Evolutionary conservation across 2,113 vertebrate genomes (phyloP).

Genomic region (Noctilio leporinus): DNA sequence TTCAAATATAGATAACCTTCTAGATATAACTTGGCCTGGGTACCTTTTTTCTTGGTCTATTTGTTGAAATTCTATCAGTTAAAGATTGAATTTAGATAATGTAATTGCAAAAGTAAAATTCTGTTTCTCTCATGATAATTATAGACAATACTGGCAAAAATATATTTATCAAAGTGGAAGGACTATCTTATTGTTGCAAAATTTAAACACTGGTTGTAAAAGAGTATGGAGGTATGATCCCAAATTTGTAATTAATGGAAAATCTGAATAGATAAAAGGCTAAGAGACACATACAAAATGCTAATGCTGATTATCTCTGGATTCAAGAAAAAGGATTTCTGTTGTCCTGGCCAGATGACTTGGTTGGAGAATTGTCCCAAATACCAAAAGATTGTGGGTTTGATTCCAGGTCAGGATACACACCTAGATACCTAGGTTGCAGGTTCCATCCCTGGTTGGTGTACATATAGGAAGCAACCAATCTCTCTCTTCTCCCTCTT

Average conservation of each 20-base stretch:
- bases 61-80: not conserved
- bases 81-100: not conserved
- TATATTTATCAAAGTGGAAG: not conserved
- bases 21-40: not conserved
- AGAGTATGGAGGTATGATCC: not conserved
- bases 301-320: not conserved
- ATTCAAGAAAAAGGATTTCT: not conserved
- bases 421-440: too few relatives aligned
- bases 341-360: too few relatives aligned
- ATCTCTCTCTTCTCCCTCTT: too few relatives aligned
- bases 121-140: not conserved
- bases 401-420: too few relatives aligned
- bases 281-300: not conserved
- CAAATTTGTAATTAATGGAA: not conserved
- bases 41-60: not conserved
- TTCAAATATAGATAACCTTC: not conserved
- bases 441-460: too few relatives aligned
- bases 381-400: too few relatives aligned
- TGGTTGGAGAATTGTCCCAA: too few relatives aligned
- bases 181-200: not conserved
- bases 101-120: not conserved
- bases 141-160: not conserved
- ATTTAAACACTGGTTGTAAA: not conserved
- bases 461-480: too few relatives aligned
- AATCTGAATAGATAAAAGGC: not conserved